Percentiles rank a stretch among this genome's conserved stretches.
These are phyloP conservation scores for Phyto melanocephala DNA, from an alignment of 2,888 invertebrate genomes.

Conservation along the genomic window DNA sequence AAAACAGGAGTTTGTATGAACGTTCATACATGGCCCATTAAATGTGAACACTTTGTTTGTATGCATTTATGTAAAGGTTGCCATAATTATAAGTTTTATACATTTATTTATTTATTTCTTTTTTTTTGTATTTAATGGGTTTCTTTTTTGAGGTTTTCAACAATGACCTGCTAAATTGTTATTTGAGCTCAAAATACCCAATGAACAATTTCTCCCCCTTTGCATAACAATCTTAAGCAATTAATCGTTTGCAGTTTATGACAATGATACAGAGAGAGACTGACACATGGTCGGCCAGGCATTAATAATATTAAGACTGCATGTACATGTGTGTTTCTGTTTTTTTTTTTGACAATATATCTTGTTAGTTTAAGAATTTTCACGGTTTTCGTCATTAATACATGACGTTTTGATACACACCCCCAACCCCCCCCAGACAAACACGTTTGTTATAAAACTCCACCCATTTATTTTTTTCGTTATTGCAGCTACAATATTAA, in stretches of 20 bases:
- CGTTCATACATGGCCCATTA: conserved; percentile 24
- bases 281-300: neutral
- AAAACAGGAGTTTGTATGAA: conserved; percentile 2
- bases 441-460: conserved; percentile 17
- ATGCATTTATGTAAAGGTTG: conserved; percentile 30
- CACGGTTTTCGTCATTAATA: conserved; percentile 40
- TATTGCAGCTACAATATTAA: neutral
- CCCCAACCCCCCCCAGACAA: neutral
- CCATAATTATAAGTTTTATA: conserved; percentile 27
- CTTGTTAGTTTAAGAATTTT: conserved; percentile 29
- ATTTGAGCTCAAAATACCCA: conserved; percentile 37
- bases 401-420: conserved; percentile 13
- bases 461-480: conserved; percentile 42
- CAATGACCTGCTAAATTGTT: conserved; percentile 60
- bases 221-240: conserved; percentile 54
- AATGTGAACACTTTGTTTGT: conserved; percentile 28
- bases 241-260: conserved; percentile 66
- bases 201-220: conserved; percentile 41
- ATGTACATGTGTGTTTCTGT: neutral
- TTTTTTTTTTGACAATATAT: neutral
- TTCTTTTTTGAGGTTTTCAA: conserved; percentile 39
- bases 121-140: neutral
- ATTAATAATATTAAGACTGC: conserved; percentile 1
- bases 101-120: neutral
- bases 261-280: conserved; percentile 21